Evolutionary conservation across 2,888 invertebrate species (phyloP), one percentile per base, ranked within the genome.

Genomic region (Conops quadrifasciatus): DNA sequence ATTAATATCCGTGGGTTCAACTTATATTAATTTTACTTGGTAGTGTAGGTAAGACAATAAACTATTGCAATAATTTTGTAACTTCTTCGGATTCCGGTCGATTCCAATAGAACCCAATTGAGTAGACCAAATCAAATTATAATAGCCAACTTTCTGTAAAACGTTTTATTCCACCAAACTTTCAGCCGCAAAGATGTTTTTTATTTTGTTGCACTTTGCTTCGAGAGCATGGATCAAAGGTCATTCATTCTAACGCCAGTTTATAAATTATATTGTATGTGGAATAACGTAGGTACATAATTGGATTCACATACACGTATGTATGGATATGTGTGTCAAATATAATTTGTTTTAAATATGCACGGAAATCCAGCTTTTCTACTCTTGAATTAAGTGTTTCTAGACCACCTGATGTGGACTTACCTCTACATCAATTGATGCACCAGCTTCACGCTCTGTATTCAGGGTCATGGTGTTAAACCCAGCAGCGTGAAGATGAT

Each of bases 401-500:
- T 4, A 21, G 5, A 13, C 15, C 28, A 15, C 24, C 16, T 15
- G 21, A 9, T 9, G 7, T n/a, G 26, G 11, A 75, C 78, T 76
- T 70, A 79, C 79, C 77, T 78, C 77, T 71, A 78, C 71, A 72
- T 78, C 77, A 78, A 79, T 79, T 67, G 67, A 36, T 59, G 65
- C 45, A 11, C 56, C 19, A 49, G 28, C 36, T 36, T 28, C 51
- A 36, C 36, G 49, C 49, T 74, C 74, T 71, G 75, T 71, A 73
- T 71, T 75, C 72, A 78, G 72, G 73, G 78, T 72, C 79, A 79
- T 79, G 67, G 72, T 58, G 64, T n/a, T 11, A 53, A 53, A 13
- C 53, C 19, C 19, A 24, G 56, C 21, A 60, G 24, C 26, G 13
- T n/a, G 13, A 49, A n/a, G 13, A n/a, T 49, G 15, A 45, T n/a